Conservation (phyloP, 2,113 vertebrate genomes). For the Pogona vitticeps region DNA sequence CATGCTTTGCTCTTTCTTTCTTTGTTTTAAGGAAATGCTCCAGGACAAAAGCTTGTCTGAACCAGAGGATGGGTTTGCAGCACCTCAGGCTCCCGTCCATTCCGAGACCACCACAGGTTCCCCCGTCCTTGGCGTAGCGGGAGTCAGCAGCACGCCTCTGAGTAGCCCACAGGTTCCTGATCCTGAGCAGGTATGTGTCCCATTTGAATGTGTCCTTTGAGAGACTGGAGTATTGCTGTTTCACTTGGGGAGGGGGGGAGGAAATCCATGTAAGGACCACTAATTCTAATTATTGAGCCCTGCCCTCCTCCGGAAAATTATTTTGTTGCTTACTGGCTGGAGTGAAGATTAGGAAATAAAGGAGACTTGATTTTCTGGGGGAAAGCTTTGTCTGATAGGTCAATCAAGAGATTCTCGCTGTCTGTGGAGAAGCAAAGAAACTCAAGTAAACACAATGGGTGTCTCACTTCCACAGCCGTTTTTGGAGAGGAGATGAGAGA, state of each 20-base stretch:
- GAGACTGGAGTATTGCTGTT: neutral
- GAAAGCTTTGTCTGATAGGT: neutral
- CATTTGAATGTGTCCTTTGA: neutral
- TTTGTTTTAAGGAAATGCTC: constrained; percentile 88
- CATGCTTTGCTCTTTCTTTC: neutral
- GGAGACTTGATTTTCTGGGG: neutral
- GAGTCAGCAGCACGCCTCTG: constrained; percentile 76
- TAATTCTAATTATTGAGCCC: neutral
- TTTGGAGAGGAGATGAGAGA: no score
- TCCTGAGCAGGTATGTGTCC: constrained; percentile 86
- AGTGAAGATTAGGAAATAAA: neutral
- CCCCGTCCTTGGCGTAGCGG: constrained; percentile 79
- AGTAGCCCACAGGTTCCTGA: constrained; percentile 83
- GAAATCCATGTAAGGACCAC: neutral
- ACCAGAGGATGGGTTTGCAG: constrained; percentile 87
- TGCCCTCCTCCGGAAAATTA: neutral
- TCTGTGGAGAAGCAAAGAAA: no score
- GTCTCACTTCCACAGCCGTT: no score
- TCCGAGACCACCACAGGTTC: constrained; percentile 79
- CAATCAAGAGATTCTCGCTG: no score
- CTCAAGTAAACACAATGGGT: no score
- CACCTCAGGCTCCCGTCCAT: constrained; percentile 77
- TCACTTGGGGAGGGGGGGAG: neutral
- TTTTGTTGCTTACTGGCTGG: neutral
- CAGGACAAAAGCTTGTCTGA: constrained; percentile 94